Percentiles rank a stretch among this genome's conserved stretches.
phyloP scores from a whole-genome alignment of 2,113 vertebrate genomes.

The Hemicordylus capensis region DNA sequence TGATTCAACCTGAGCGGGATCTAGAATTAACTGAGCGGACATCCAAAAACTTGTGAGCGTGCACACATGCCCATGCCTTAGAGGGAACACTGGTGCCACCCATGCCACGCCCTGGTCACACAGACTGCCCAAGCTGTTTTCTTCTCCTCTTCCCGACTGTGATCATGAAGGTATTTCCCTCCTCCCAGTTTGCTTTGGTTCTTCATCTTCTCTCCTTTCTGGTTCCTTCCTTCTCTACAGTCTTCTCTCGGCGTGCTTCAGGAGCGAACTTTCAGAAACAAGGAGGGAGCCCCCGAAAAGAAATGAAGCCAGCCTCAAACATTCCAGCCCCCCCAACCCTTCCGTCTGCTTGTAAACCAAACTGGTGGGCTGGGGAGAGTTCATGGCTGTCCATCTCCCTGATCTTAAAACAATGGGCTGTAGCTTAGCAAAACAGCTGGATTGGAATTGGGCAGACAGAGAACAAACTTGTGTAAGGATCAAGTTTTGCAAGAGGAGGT shows the following conservation, averaged over 20 bases:
- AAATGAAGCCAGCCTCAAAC: conserved; percentile 84
- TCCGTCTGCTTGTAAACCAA: conserved; percentile 74
- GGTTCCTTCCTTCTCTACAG: conserved; percentile 90
- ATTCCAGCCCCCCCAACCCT: conserved; percentile 78
- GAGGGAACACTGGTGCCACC: not conserved
- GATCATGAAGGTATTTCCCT: conserved; percentile 77
- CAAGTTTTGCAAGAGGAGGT: conserved; percentile 50
- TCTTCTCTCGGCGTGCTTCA: conserved; percentile 92
- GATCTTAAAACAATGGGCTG: conserved; percentile 63
- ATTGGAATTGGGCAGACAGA: conserved; percentile 58
- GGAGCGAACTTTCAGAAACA: conserved; percentile 87
- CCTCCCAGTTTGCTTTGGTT: conserved; percentile 43
- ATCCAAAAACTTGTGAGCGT: no score
- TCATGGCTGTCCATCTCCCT: conserved; percentile 56
- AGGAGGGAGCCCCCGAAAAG: conserved; percentile 88
- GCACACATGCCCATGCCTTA: no score
- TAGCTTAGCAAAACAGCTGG: conserved; percentile 60
- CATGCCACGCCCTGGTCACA: not conserved
- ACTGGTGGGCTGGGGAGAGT: not conserved
- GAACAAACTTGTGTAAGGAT: conserved; percentile 72
- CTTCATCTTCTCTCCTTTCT: conserved; percentile 76
- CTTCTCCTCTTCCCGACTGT: conserved; percentile 37
- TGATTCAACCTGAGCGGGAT: no score
- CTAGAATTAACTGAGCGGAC: no score
- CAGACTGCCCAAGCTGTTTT: not conserved